Conservation (phyloP, 1,140 invertebrate species). For the Cephus cinctus region DNA sequence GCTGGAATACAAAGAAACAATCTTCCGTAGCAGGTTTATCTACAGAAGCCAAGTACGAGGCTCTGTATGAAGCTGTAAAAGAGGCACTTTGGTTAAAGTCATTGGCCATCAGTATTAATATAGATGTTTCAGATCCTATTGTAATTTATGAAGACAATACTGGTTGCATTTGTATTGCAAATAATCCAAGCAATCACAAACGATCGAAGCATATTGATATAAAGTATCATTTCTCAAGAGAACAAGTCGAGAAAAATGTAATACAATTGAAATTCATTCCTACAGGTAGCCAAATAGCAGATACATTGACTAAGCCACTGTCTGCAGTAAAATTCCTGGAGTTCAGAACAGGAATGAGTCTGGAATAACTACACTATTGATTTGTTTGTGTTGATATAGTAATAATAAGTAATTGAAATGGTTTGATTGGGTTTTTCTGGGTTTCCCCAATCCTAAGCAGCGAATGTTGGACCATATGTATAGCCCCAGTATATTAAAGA, state of each 20-base stretch:
- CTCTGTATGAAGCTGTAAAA: constrained; percentile 28
- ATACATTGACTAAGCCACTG: neutral
- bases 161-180: constrained; percentile 23
- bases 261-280: neutral
- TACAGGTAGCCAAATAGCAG: neutral
- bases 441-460: constrained; percentile 1
- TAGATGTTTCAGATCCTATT: constrained; percentile 1
- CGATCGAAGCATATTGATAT: constrained; percentile 30
- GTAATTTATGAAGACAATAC: constrained; percentile 22
- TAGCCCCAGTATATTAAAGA: neutral
- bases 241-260: constrained; percentile 19
- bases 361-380: no score
- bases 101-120: neutral
- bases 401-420: neutral
- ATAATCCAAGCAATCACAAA: constrained; percentile 22
- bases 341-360: no score
- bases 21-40: constrained; percentile 20
- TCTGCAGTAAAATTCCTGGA: no score
- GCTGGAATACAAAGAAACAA: constrained; percentile 33
- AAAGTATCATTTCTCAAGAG: constrained; percentile 24
- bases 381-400: neutral
- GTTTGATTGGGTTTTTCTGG: neutral
- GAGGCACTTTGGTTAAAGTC: constrained; percentile 26
- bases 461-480: constrained; percentile 5
- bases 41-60: constrained; percentile 23